Evolutionary conservation across 1,140 invertebrate species (phyloP).

Genomic region (Branchinecta lynchi): DNA sequence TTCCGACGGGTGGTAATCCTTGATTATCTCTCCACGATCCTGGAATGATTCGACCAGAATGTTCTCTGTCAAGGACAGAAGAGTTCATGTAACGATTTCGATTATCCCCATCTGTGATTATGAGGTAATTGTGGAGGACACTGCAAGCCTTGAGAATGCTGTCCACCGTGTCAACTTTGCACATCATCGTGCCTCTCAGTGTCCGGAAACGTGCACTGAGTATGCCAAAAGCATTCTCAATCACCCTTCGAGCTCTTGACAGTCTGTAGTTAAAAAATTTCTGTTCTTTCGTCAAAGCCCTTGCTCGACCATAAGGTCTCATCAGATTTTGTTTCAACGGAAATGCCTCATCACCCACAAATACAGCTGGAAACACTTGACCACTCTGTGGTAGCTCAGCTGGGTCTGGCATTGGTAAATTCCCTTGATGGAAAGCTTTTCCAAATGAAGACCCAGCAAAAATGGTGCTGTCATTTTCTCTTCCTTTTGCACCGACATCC

Average conservation of each 20-base stretch:
- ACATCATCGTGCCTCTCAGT: too few relatives aligned
- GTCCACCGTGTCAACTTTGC: too few relatives aligned
- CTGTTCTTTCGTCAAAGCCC: conserved; percentile 19
- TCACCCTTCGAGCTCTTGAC: neutral
- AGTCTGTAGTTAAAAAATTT: conserved; percentile 29
- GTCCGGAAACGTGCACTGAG: too few relatives aligned
- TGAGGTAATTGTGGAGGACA: too few relatives aligned
- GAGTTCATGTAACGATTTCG: too few relatives aligned
- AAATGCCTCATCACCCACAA: conserved; percentile 32
- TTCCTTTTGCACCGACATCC: conserved; percentile 29
- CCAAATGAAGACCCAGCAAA: conserved; percentile 26
- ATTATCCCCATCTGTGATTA: too few relatives aligned
- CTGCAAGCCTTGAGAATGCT: too few relatives aligned
- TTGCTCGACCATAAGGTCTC: conserved; percentile 28
- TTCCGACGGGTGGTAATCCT: too few relatives aligned
- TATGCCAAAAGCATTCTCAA: too few relatives aligned
- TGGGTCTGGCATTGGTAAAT: conserved; percentile 21
- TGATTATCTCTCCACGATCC: too few relatives aligned
- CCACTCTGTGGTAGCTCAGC: conserved; percentile 23
- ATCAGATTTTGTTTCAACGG: conserved; percentile 28
- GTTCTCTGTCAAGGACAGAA: too few relatives aligned
- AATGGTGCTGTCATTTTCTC: conserved; percentile 28
- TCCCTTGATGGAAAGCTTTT: conserved; percentile 20
- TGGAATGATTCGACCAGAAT: too few relatives aligned
- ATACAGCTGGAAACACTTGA: conserved; percentile 24